These are phyloP conservation scores for Drosophila setosimentum DNA, from an alignment of 2,888 invertebrate species.

Conservation along the genomic window DNA sequence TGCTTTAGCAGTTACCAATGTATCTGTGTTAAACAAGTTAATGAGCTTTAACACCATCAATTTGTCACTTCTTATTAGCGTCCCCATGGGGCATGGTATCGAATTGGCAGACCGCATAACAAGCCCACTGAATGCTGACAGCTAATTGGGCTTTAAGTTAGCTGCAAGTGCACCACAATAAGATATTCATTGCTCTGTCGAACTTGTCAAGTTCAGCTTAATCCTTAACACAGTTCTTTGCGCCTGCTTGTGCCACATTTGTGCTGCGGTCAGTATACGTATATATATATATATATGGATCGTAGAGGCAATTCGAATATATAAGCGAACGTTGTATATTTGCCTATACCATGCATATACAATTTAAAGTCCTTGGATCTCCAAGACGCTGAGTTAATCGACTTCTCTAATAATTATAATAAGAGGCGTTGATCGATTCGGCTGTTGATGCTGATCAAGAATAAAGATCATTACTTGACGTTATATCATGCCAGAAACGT, in stretches of 20 bases:
- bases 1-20: conserved; percentile 37
- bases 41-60: conserved; percentile 84
- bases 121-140: conserved; percentile 26
- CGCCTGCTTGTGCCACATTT: background rate
- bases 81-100: conserved; percentile 50
- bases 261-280: background rate
- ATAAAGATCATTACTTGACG: too few species aligned
- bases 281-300: background rate
- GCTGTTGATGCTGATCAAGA: background rate
- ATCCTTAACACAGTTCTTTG: background rate
- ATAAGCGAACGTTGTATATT: background rate
- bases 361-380: background rate
- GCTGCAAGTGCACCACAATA: conserved; percentile 29
- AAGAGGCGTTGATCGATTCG: background rate
- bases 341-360: background rate
- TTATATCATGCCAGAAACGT: background rate
- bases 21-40: conserved; percentile 71
- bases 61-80: conserved; percentile 84
- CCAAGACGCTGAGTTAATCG: background rate
- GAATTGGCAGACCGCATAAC: conserved; percentile 14
- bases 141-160: conserved; percentile 39
- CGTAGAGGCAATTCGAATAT: background rate
- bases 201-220: conserved; percentile 3
- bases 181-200: conserved; percentile 5
- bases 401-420: background rate